Conservation (phyloP, 2,797 vertebrate species). For the Onychomys leucogaster region DNA sequence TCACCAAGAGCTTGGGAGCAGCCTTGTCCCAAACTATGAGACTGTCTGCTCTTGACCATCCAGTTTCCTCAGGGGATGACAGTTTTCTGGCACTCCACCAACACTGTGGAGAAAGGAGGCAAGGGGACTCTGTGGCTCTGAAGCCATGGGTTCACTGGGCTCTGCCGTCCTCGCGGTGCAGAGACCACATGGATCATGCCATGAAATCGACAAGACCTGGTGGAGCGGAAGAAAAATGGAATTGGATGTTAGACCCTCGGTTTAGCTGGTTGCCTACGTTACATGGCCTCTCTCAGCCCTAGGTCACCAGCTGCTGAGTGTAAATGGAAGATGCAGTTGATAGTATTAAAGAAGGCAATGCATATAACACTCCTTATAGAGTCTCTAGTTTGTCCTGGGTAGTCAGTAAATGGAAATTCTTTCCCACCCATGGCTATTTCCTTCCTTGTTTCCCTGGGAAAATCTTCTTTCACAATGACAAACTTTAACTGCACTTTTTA, state of each 20-base stretch:
- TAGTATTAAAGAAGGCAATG: background rate
- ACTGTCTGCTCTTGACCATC: slow-evolving; percentile 8
- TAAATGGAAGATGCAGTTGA: background rate
- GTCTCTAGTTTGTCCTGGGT: background rate
- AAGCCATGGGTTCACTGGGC: background rate
- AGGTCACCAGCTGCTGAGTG: background rate
- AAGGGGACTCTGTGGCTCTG: background rate
- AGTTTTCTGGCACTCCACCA: background rate
- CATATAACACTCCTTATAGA: background rate
- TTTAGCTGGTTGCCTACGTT: background rate
- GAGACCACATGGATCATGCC: background rate
- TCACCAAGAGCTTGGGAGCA: background rate
- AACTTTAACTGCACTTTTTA: slow-evolving; percentile 44
- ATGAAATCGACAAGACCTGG: background rate
- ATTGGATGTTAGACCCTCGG: background rate
- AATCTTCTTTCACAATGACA: slow-evolving; percentile 56
- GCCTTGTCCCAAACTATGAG: background rate
- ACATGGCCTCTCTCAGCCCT: background rate
- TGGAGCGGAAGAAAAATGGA: background rate
- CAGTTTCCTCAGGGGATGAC: background rate
- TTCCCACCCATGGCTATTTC: background rate
- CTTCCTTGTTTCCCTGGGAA: slow-evolving; percentile 44
- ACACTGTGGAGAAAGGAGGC: background rate
- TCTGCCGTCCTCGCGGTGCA: background rate
- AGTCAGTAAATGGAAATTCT: background rate